Base-by-base conservation (phyloP, 2,888 invertebrate species). In the Pristionchus maxplancki region DNA sequence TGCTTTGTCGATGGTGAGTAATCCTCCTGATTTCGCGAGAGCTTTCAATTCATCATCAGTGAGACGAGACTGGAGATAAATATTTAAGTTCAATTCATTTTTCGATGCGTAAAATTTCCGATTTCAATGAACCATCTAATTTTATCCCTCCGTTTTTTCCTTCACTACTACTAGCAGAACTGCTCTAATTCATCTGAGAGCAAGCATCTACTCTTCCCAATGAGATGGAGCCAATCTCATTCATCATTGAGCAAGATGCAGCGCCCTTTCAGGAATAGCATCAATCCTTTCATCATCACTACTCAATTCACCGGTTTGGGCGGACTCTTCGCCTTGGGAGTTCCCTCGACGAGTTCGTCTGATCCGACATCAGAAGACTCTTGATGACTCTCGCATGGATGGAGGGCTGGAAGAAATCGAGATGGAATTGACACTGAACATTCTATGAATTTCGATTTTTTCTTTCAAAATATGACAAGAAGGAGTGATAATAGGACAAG, bases 1-100 rank as follows among this genome's bases (percentile, higher is more conserved):
- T 50, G 82, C 53, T 31, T 34, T 83, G 24, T 83, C 82, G 82
- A 83, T 83, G 13, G 17, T 83, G 20, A 83, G 37, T 8, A 83
- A 28, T 53, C 50, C 82, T 44, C 82, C 82, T 24, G 50, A 53
- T 34, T 53, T 53, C 8, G 82, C 82, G n/a, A 78, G 44, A 17
- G 31, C 78, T 48, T 48, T 48, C 48, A 78, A 48, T 28, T 78
- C 40, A 4, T 40, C 78, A 15, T 40, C 78, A 8, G 34, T 78
- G n/a, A 24, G 78, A 28, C n/a, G 28, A 28, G 17, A 13, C 78
- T 78, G 78, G 6, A n/a, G n/a, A n/a, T n/a, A n/a, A n/a, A n/a
- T n/a, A n/a, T n/a, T n/a, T n/a, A n/a, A n/a, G n/a, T n/a, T n/a
- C n/a, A n/a, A n/a, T n/a, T n/a, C n/a, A n/a, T n/a, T n/a, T n/a